Evolutionary conservation across 2,797 vertebrate genomes (phyloP).

Genomic region (Stomatorhinus walkeri): DNA sequence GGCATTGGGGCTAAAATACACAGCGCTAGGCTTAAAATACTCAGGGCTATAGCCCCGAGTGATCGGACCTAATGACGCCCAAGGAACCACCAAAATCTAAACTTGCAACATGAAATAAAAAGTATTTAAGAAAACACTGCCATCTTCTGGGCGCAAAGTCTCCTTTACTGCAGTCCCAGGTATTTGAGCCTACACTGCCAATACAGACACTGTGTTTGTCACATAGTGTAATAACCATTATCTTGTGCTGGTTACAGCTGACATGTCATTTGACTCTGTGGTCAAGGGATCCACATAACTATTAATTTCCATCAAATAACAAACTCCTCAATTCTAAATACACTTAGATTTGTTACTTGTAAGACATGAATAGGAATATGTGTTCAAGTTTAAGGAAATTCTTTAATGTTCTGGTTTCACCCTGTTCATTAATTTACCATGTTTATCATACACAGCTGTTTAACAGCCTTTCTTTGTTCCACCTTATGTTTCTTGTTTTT

Average conservation of each 20-base stretch:
- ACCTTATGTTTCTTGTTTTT: background rate
- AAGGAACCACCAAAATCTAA: background rate
- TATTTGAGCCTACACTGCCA: background rate
- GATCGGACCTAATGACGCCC: background rate
- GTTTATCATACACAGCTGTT: background rate
- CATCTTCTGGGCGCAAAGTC: background rate
- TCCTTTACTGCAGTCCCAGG: background rate
- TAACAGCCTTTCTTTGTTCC: background rate
- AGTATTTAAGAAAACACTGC: background rate
- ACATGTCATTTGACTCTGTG: background rate
- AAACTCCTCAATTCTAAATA: background rate
- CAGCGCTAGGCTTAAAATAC: background rate
- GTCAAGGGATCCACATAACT: background rate
- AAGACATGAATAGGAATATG: background rate
- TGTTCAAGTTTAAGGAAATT: slow-evolving; percentile 13
- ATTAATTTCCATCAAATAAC: background rate
- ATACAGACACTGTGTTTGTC: background rate
- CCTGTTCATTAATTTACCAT: background rate
- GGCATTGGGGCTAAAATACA: background rate
- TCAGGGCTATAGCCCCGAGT: background rate
- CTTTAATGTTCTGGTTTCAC: background rate
- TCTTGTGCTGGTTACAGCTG: background rate
- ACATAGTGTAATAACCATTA: background rate
- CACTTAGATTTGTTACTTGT: background rate
- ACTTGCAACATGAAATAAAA: background rate